Conservation (phyloP, 2,113 vertebrate genomes). For the Sinocyclocheilus anophthalmus region DNA sequence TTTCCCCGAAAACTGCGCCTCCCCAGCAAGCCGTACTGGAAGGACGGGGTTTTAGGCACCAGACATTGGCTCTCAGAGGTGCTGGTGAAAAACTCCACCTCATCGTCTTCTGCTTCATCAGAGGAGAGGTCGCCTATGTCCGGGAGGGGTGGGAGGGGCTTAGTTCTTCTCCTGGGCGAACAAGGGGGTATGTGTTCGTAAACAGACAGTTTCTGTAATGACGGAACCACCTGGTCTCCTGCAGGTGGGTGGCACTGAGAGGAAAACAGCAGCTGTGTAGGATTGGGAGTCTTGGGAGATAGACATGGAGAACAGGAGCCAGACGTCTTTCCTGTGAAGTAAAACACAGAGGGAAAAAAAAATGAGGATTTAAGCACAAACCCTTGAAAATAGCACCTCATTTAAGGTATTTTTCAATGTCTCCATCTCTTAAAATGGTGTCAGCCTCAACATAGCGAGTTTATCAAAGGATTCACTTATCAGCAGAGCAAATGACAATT, state of each 20-base stretch:
- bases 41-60: slow-evolving; percentile 74
- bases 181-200: slow-evolving; percentile 71
- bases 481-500: slow-evolving; percentile 57
- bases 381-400: background rate
- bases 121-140: slow-evolving; percentile 73
- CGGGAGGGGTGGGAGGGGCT: slow-evolving; percentile 90
- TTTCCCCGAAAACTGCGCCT: slow-evolving; percentile 81
- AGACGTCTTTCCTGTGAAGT: slow-evolving; percentile 67
- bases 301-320: slow-evolving; percentile 55
- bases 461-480: slow-evolving; percentile 64
- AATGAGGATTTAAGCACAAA: background rate
- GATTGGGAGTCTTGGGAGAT: slow-evolving; percentile 66
- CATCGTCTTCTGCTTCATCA: slow-evolving; percentile 86
- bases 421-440: background rate
- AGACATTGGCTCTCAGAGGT: slow-evolving; percentile 81
- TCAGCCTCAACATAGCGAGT: slow-evolving; percentile 73
- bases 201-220: slow-evolving; percentile 80
- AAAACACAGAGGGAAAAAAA: slow-evolving; percentile 39
- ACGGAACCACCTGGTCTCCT: slow-evolving; percentile 80
- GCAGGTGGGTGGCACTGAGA: slow-evolving; percentile 62
- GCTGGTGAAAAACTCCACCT: slow-evolving; percentile 91
- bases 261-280: slow-evolving; percentile 64
- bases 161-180: slow-evolving; percentile 75
- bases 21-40: slow-evolving; percentile 69
- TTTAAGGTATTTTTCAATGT: background rate